phyloP scores from a whole-genome alignment of 2,888 invertebrate genomes.

The Eulithis testata region DNA sequence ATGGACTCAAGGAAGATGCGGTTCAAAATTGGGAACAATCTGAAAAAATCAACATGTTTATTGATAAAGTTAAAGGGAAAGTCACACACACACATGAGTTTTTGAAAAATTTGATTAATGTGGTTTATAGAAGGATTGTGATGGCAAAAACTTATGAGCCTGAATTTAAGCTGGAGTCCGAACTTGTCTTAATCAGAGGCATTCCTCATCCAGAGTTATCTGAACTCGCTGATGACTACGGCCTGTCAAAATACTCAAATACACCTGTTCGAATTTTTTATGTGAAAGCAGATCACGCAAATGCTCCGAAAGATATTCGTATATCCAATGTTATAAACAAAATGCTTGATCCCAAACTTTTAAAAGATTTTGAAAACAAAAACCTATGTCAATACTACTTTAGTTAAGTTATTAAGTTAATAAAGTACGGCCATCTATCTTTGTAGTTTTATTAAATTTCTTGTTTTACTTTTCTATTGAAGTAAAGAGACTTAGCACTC shows the following conservation, averaged over 20 bases:
- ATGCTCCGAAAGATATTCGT: conserved; percentile 44
- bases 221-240: conserved; percentile 46
- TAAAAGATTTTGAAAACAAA: conserved; percentile 30
- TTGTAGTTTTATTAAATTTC: background rate
- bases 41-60: background rate
- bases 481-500: too few relatives aligned
- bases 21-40: background rate
- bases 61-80: conserved; percentile 1
- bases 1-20: background rate
- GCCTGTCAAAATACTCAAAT: conserved; percentile 45
- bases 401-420: conserved; percentile 3
- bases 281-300: conserved; percentile 45
- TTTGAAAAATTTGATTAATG: conserved; percentile 38
- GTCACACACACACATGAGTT: conserved; percentile 37
- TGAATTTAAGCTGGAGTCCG: conserved; percentile 46
- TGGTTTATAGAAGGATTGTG: conserved; percentile 46
- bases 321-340: conserved; percentile 51
- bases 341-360: conserved; percentile 41
- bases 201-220: conserved; percentile 43
- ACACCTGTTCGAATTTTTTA: conserved; percentile 47
- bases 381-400: conserved; percentile 12
- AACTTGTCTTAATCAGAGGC: conserved; percentile 52
- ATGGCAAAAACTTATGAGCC: conserved; percentile 48
- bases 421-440: conserved; percentile 11
- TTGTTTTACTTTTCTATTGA: background rate